phyloP scores from a whole-genome alignment of 2,888 invertebrate genomes.

The Bugulina stolonifera region DNA sequence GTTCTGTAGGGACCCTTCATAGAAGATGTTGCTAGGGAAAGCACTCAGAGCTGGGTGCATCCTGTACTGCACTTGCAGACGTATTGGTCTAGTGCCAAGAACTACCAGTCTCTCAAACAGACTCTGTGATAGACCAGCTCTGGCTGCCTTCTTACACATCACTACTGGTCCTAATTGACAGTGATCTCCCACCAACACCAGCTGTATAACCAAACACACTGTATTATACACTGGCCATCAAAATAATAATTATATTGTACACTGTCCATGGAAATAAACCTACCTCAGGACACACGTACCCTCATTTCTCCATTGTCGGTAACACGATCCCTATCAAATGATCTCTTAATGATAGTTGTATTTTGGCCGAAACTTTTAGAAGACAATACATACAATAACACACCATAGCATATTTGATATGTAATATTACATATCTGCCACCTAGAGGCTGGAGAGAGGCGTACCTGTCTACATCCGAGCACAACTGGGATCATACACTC shows the following conservation, averaged over 20 bases:
- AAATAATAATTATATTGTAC: no score
- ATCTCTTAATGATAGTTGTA: no score
- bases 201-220: no score
- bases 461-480: slow-evolving; percentile 81
- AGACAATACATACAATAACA: not conserved
- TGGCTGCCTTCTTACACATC: slow-evolving; percentile 97
- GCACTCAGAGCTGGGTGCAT: slow-evolving; percentile 97
- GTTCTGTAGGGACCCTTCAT: slow-evolving; percentile 96
- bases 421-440: no score
- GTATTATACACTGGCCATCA: no score
- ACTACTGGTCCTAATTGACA: slow-evolving; percentile 98
- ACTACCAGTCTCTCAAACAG: slow-evolving; percentile 95
- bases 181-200: slow-evolving; percentile 97
- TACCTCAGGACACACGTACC: no score
- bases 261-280: no score
- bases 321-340: no score
- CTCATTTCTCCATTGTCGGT: no score
- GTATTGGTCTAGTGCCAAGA: slow-evolving; percentile 90
- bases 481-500: slow-evolving; percentile 99
- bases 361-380: no score
- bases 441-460: slow-evolving; percentile 22
- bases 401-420: not conserved
- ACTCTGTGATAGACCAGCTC: slow-evolving; percentile 92
- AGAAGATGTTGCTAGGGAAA: slow-evolving; percentile 98
- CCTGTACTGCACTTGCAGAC: slow-evolving; percentile 88